Percentiles rank a stretch among this genome's conserved stretches.
phyloP scores from a whole-genome alignment of 2,113 vertebrate genomes.

The Rhabdornis inornatus region DNA sequence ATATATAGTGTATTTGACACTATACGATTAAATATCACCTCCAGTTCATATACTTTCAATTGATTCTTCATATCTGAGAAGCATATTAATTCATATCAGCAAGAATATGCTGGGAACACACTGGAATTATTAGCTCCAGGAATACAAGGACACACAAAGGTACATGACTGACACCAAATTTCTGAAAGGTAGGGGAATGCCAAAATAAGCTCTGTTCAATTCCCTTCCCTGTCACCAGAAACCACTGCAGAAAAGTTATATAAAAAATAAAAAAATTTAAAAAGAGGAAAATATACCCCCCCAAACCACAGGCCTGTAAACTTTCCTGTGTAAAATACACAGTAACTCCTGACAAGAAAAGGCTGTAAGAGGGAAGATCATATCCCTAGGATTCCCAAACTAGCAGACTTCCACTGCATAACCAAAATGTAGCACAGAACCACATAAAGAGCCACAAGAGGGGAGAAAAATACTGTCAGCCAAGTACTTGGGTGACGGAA shows the following conservation, averaged over 20 bases:
- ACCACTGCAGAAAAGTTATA: neutral
- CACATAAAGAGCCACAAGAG: neutral
- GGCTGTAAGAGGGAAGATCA: neutral
- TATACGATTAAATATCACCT: neutral
- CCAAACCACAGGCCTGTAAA: neutral
- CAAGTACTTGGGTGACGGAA: neutral
- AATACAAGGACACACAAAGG: neutral
- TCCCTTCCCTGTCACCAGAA: neutral
- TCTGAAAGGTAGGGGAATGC: neutral
- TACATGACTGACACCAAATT: neutral
- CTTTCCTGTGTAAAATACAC: neutral
- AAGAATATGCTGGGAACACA: neutral
- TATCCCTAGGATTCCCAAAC: neutral
- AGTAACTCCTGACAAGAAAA: neutral
- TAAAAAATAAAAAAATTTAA: neutral
- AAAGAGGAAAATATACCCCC: fast-evolving
- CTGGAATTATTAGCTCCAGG: neutral
- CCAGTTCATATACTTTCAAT: neutral
- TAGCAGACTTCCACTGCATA: neutral
- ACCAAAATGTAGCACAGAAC: neutral
- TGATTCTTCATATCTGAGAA: neutral
- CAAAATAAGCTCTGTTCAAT: neutral
- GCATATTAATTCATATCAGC: neutral
- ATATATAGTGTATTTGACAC: too few species aligned
- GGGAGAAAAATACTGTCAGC: neutral